Base-by-base conservation (phyloP, 2,113 vertebrate genomes). In the Tringa solitaria region DNA sequence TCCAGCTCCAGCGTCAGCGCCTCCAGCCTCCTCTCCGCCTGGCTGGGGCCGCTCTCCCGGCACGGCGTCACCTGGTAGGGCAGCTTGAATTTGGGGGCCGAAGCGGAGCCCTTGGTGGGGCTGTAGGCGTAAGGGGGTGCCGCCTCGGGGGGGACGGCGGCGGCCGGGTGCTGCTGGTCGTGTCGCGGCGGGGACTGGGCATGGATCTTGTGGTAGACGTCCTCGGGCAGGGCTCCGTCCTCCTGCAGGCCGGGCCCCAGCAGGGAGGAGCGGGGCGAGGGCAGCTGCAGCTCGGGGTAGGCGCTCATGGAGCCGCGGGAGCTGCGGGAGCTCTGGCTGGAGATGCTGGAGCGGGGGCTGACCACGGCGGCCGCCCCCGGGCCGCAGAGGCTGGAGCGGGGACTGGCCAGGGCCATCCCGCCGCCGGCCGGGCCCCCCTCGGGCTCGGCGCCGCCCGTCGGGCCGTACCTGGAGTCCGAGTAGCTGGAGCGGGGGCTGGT, bases 1-100 rank as follows among this genome's bases (percentile, higher is more conserved):
- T 99, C 99, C 97, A 99, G 98, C 98, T 99, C 99, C 87, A 99
- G 93, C n/a, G 99, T 99, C 84, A 99, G 98, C 53, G 99, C 99
- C 97, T 99, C 99, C 95, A 99, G 98, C 93, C 99, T 96, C 87
- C 98, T 98, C 98, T 99, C 99, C 3, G 98, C 99, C 97, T 99
- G 99, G 97, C 99, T 99, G 32, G 99, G 98, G 68, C 99, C 99
- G 51, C 98, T 98, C 53, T 99, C 99, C 68, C 99, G 97, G 96
- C 97, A 97, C 82, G 99, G 98, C 91, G 98, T 99, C 81, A 99
- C 98, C 96, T 99, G 99, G 98, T 98, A 99, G 6, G 99, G 98
- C 22, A 99, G 95, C 96, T 98, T 98, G 89, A 99, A 98, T 92
- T 98, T 98, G 79, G 98, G 97, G 23, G 97, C 97, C 10, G 98